These are phyloP conservation scores for Orchesellides sinensis DNA, from an alignment of 2,888 invertebrate species.

Conservation along the genomic window DNA sequence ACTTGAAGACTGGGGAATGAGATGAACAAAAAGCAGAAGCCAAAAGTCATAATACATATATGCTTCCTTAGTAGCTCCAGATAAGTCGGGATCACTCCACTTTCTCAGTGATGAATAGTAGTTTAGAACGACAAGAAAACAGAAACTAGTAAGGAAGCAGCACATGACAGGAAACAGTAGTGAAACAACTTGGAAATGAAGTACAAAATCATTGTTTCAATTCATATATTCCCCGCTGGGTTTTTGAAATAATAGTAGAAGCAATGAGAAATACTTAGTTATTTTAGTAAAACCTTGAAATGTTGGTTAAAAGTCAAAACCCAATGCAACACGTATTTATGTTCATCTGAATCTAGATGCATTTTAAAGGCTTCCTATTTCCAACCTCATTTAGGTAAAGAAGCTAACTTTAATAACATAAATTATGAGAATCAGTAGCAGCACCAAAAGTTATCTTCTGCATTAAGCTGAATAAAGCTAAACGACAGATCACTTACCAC, in stretches of 20 bases:
- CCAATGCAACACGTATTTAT: too few relatives aligned
- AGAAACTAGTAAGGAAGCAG: neutral
- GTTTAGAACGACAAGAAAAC: neutral
- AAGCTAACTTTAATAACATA: too few relatives aligned
- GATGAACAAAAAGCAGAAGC: conserved; percentile 8
- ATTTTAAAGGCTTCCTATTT: too few relatives aligned
- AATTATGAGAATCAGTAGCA: too few relatives aligned
- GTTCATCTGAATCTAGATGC: too few relatives aligned
- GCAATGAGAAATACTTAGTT: neutral
- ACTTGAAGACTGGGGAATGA: conserved; percentile 4
- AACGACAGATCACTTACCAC: too few relatives aligned
- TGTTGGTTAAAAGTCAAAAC: too few relatives aligned
- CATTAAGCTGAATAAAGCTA: too few relatives aligned
- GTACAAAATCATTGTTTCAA: conserved; percentile 1
- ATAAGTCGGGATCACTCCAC: conserved; percentile 15
- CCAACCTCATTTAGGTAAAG: too few relatives aligned
- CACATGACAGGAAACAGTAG: conserved; percentile 16
- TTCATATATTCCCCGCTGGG: conserved; percentile 18
- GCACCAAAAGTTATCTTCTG: too few relatives aligned
- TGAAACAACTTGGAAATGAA: neutral
- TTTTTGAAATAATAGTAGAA: conserved; percentile 12
- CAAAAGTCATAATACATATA: neutral
- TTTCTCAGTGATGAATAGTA: neutral
- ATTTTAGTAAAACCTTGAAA: too few relatives aligned
- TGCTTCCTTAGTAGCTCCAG: conserved; percentile 19